Percentiles rank a stretch among this genome's conserved stretches.
These are phyloP conservation scores for Phthorimaea operculella DNA, from an alignment of 1,140 invertebrate genomes.

Conservation along the genomic window DNA sequence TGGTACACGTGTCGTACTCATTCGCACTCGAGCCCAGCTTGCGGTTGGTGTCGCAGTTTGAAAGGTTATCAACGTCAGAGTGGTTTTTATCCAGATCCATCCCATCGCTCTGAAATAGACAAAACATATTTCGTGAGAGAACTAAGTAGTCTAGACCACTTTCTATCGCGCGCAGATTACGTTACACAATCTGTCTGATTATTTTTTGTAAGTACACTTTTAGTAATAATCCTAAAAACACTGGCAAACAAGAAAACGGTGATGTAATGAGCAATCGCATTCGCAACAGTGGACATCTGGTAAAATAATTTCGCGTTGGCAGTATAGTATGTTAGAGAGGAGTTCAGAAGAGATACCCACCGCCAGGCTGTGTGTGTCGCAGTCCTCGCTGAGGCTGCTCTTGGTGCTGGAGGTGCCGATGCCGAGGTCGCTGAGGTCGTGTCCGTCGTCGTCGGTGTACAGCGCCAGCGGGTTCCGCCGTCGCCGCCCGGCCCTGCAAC, in stretches of 20 bases:
- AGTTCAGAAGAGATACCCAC: constrained; percentile 57
- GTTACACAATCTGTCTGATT: too few species aligned
- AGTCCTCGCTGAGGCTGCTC: constrained; percentile 77
- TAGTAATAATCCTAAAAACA: neutral
- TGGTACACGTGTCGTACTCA: constrained; percentile 72
- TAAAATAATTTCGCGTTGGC: neutral
- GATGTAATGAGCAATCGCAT: neutral
- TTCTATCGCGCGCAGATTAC: too few species aligned
- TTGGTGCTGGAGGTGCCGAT: constrained; percentile 82
- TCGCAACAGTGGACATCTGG: neutral
- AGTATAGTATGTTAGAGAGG: neutral
- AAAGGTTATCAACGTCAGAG: constrained; percentile 71
- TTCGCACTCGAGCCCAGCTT: constrained; percentile 65
- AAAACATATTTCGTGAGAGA: constrained; percentile 3
- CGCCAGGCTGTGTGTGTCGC: constrained; percentile 76
- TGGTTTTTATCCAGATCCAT: constrained; percentile 74
- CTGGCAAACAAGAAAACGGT: neutral
- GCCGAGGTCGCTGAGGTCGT: constrained; percentile 84
- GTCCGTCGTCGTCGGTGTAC: constrained; percentile 81
- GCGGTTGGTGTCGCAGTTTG: constrained; percentile 57
- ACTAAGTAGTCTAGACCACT: too few species aligned
- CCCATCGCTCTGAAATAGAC: constrained; percentile 70
- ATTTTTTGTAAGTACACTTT: too few species aligned
- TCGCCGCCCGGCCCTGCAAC: constrained; percentile 69
- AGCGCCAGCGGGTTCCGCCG: constrained; percentile 73